Percentiles rank a stretch among this genome's conserved stretches.
Evolutionary conservation across 2,113 vertebrate genomes (phyloP).

Genomic region (Mus spicilegus): DNA sequence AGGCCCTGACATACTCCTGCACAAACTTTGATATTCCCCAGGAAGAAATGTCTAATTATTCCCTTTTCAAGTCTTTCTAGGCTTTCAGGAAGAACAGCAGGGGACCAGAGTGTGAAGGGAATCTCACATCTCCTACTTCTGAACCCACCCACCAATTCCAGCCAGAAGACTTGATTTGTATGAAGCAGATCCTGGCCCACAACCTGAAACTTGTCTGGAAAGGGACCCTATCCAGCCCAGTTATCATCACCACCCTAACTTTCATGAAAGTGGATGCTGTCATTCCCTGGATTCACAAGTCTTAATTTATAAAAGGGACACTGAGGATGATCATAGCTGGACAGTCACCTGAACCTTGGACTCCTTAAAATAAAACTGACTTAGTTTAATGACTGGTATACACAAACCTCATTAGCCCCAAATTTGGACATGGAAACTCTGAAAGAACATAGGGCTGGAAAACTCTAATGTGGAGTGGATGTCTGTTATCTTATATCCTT

Average conservation of each 20-base stretch:
- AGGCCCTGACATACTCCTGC: too few relatives aligned
- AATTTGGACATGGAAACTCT: neutral
- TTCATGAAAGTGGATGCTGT: neutral
- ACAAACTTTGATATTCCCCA: neutral
- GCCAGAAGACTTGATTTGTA: neutral
- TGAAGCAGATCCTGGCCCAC: neutral
- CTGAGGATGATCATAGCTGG: neutral
- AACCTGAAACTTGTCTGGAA: neutral
- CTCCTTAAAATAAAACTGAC: neutral
- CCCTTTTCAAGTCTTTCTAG: neutral
- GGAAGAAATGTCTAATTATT: neutral
- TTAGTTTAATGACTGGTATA: neutral
- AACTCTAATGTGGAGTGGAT: neutral
- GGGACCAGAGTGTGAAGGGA: neutral
- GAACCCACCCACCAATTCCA: neutral
- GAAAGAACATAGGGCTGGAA: neutral
- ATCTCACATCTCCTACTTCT: neutral
- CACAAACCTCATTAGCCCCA: neutral
- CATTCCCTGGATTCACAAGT: neutral
- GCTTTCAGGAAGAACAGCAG: neutral
- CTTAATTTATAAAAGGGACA: neutral
- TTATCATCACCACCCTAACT: neutral
- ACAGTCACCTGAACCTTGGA: neutral
- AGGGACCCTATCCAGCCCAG: neutral
- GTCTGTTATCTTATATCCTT: neutral